A percentile compares a stretch with the other conserved stretches of the same genome.
phyloP scores from a whole-genome alignment of 2,888 invertebrate species.

The Limnephilus auricula region DNA sequence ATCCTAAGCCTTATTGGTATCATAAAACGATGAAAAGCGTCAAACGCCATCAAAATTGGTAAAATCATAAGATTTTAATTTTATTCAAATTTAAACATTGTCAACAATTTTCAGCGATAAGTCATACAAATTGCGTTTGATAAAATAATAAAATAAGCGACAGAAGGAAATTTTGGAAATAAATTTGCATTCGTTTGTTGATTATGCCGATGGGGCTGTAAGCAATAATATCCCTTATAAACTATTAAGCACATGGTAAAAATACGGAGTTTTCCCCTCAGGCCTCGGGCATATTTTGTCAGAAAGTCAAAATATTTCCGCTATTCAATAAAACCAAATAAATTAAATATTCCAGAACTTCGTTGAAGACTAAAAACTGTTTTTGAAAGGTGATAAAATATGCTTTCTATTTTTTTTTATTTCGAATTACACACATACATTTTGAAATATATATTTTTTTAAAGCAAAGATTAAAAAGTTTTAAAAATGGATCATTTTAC shows the following conservation, averaged over 20 bases:
- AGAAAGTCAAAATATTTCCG: too few species aligned
- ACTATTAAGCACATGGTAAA: background rate
- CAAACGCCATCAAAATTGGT: background rate
- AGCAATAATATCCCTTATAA: background rate
- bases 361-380: too few species aligned
- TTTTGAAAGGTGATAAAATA: too few species aligned
- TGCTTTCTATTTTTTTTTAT: too few species aligned
- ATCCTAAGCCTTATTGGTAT: background rate
- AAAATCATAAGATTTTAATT: background rate
- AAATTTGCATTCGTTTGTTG: constrained; percentile 2
- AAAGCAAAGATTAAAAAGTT: too few species aligned
- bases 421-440: too few species aligned
- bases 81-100: background rate
- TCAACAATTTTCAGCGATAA: background rate
- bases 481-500: too few species aligned
- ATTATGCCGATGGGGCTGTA: background rate
- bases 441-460: too few species aligned
- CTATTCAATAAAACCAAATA: too few species aligned
- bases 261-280: background rate
- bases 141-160: background rate
- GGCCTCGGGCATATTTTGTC: too few species aligned
- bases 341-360: too few species aligned
- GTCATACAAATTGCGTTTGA: background rate
- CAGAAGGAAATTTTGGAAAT: background rate
- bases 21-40: background rate